Percentiles rank a stretch among this genome's conserved stretches.
phyloP scores from a whole-genome alignment of 2,113 vertebrate species.

The Gallinago media region DNA sequence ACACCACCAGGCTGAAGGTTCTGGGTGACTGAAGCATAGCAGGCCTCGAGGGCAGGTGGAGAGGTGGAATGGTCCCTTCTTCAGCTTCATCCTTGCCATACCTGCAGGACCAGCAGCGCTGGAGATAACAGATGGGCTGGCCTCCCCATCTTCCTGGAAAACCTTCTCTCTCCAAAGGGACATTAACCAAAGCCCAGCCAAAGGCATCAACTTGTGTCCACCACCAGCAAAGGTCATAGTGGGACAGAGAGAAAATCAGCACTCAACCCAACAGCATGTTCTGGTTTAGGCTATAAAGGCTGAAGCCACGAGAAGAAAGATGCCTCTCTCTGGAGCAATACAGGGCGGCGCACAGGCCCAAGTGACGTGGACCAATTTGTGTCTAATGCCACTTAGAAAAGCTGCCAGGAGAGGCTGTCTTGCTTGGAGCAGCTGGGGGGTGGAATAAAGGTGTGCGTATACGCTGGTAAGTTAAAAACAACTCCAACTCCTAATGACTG shows the following conservation, averaged over 20 bases:
- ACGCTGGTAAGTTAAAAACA: background rate
- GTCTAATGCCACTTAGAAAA: background rate
- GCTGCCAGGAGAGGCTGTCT: background rate
- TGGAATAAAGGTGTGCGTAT: background rate
- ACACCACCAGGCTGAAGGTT: background rate
- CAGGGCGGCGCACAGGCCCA: accelerated
- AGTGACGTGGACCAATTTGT: accelerated
- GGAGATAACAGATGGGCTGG: background rate
- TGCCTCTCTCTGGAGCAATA: background rate
- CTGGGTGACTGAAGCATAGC: background rate
- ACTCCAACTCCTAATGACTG: background rate
- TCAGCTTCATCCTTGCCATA: background rate
- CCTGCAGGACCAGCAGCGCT: background rate
- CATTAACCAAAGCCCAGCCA: background rate
- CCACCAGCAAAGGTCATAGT: background rate
- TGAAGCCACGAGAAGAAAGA: background rate
- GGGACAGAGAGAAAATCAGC: background rate
- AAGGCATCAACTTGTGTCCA: background rate
- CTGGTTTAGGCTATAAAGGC: background rate
- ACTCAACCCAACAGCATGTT: background rate
- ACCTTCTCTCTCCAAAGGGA: background rate
- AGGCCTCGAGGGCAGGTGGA: background rate
- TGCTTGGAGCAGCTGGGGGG: background rate
- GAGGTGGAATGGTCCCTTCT: background rate
- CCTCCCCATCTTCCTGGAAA: background rate